Percentiles rank a stretch among this genome's conserved stretches.
phyloP scores from a whole-genome alignment of 2,797 vertebrate genomes.

The Microctenopoma lineatum region DNA sequence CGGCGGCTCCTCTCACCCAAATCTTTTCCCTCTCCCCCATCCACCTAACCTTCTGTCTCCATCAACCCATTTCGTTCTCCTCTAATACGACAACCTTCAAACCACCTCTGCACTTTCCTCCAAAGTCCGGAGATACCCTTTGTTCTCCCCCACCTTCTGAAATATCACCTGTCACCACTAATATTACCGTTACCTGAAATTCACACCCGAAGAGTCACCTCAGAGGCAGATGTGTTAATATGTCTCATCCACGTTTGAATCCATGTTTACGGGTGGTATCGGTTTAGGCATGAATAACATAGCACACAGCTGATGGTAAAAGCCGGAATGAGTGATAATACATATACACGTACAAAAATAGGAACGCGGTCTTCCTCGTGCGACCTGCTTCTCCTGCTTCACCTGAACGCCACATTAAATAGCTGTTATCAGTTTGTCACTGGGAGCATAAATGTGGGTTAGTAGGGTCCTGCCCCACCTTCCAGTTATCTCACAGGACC shows the following conservation, averaged over 20 bases:
- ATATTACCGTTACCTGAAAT: constrained; percentile 22
- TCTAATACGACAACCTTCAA: constrained; percentile 62
- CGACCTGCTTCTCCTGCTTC: background rate
- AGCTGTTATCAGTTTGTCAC: too few relatives aligned
- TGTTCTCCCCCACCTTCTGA: constrained; percentile 18
- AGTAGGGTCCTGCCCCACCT: too few relatives aligned
- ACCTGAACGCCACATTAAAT: too few relatives aligned
- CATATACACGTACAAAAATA: background rate
- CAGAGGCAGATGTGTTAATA: background rate
- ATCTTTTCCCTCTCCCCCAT: constrained; percentile 1
- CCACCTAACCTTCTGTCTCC: too few relatives aligned
- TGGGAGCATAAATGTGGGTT: too few relatives aligned
- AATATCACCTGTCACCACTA: constrained; percentile 36
- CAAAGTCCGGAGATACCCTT: constrained; percentile 41
- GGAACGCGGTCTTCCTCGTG: background rate
- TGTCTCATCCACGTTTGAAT: background rate
- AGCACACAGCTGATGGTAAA: background rate
- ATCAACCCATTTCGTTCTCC: constrained; percentile 6
- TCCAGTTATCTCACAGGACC: too few relatives aligned
- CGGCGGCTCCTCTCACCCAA: constrained; percentile 7
- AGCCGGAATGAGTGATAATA: background rate
- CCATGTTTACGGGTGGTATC: background rate
- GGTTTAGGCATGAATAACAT: background rate
- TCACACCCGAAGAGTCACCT: constrained; percentile 11
- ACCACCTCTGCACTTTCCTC: constrained; percentile 48